Conservation (phyloP, 2,113 vertebrate genomes). For the Phyllostomus discolor region DNA sequence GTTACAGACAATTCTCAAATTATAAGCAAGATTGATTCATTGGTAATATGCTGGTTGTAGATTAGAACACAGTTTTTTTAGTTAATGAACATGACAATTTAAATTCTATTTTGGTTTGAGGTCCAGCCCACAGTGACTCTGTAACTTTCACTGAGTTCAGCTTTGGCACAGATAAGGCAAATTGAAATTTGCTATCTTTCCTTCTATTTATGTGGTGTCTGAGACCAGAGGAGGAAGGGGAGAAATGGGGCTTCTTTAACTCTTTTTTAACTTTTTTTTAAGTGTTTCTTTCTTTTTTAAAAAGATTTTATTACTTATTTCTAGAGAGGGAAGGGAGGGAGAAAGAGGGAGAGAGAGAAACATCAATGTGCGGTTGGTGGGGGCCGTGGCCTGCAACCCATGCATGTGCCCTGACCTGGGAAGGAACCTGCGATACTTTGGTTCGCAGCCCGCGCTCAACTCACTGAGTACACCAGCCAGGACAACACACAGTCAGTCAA, state of each 20-base stretch:
- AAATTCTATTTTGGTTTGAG: slow-evolving; percentile 44
- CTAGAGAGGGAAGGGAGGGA: too few relatives aligned
- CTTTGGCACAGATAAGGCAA: background rate
- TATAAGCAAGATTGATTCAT: background rate
- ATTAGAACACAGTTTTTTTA: background rate
- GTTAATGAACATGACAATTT: slow-evolving; percentile 33
- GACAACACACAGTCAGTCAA: too few relatives aligned
- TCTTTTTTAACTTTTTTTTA: background rate
- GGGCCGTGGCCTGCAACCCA: too few relatives aligned
- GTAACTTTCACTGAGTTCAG: slow-evolving; percentile 1
- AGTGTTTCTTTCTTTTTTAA: too few relatives aligned
- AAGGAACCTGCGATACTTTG: too few relatives aligned
- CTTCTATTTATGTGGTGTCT: background rate
- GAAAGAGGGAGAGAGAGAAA: too few relatives aligned
- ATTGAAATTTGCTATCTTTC: background rate
- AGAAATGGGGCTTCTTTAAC: background rate
- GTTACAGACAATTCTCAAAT: background rate
- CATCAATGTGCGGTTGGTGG: too few relatives aligned
- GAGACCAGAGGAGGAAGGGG: background rate
- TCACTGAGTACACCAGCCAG: too few relatives aligned
- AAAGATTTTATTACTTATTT: too few relatives aligned
- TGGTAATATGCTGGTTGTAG: background rate
- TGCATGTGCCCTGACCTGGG: too few relatives aligned
- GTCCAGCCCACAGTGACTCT: background rate
- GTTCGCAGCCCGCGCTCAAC: too few relatives aligned